Percentiles rank a stretch among this genome's conserved stretches.
Evolutionary conservation across 2,113 vertebrate genomes (phyloP).

Genomic region (Callionymus lyra): DNA sequence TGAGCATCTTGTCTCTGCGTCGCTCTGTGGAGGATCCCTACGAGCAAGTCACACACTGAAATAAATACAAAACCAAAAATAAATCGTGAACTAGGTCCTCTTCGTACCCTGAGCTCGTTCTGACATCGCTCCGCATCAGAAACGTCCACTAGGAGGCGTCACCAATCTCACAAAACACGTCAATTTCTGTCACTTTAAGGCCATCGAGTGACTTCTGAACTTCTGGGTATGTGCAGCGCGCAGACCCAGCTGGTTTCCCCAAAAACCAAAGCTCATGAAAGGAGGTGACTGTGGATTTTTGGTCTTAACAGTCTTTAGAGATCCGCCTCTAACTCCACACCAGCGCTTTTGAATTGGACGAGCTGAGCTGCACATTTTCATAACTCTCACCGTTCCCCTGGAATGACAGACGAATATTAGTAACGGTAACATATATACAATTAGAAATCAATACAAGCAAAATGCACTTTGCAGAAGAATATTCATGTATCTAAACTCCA

Average conservation of each 20-base stretch:
- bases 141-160: conserved; percentile 23
- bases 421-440: too few species aligned
- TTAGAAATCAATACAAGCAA: too few species aligned
- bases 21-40: not conserved
- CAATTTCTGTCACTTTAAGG: conserved; percentile 38
- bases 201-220: conserved; percentile 21
- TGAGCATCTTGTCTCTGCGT: not conserved
- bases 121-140: conserved; percentile 11
- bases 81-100: conserved; percentile 24
- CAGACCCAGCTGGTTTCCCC: conserved; percentile 21
- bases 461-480: too few species aligned
- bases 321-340: conserved; percentile 61
- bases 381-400: conserved; percentile 86
- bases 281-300: conserved; percentile 20
- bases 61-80: conserved; percentile 26
- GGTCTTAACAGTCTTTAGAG: conserved; percentile 24
- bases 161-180: too few species aligned
- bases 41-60: not conserved
- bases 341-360: conserved; percentile 82
- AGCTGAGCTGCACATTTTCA: conserved; percentile 91
- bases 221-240: not conserved
- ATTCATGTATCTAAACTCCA: too few species aligned
- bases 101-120: conserved; percentile 55
- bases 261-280: conserved; percentile 30
- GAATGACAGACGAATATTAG: conserved; percentile 43